Conservation (phyloP, 2,113 vertebrate genomes). For the Tonatia bakeri region DNA sequence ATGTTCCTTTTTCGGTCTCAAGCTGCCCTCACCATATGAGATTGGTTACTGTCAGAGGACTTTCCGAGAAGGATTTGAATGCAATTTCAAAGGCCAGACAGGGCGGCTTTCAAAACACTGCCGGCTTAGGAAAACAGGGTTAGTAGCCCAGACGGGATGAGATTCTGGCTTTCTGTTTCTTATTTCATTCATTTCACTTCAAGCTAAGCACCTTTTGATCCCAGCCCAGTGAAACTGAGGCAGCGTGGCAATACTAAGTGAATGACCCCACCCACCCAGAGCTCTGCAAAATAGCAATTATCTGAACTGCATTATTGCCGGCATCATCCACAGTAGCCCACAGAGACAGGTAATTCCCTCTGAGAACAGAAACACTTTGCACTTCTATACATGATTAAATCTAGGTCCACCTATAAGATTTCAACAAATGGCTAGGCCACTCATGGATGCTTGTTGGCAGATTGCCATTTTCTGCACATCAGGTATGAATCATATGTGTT, state of each 20-base stretch:
- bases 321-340: not conserved
- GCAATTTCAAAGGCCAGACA: conserved; percentile 66
- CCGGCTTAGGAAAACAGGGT: conserved; percentile 49
- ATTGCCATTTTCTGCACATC: not conserved
- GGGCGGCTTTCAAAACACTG: conserved; percentile 60
- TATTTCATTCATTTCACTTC: conserved; percentile 59
- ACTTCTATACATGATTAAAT: conserved; percentile 14
- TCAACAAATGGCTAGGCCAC: not conserved
- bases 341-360: conserved; percentile 1
- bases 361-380: conserved; percentile 25
- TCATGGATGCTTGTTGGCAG: not conserved
- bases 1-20: conserved; percentile 57
- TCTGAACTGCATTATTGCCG: not conserved
- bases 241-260: conserved; percentile 32
- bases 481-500: not conserved
- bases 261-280: not conserved
- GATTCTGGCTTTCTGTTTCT: conserved; percentile 41
- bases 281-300: not conserved
- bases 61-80: conserved; percentile 66
- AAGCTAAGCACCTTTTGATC: conserved; percentile 49
- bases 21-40: conserved; percentile 49
- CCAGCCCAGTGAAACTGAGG: not conserved
- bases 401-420: not conserved
- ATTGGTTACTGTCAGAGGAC: conserved; percentile 66
- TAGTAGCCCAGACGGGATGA: conserved; percentile 23